A percentile compares a stretch with the other conserved stretches of the same genome.
Evolutionary conservation across 2,797 vertebrate genomes (phyloP).

Genomic region (Rhinophrynus dorsalis): DNA sequence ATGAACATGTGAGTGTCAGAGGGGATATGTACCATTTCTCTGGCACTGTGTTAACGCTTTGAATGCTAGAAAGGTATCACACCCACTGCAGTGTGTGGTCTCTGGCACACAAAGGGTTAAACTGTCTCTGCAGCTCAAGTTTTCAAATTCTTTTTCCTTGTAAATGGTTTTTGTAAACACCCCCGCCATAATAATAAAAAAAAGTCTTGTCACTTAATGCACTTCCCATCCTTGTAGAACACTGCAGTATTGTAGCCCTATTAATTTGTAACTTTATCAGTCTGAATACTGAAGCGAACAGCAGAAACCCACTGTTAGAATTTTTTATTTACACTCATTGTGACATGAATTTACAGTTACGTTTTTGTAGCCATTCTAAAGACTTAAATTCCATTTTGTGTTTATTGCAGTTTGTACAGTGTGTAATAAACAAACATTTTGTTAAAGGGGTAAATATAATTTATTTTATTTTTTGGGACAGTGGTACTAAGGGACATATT

Average conservation of each 20-base stretch:
- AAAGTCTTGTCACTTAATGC: constrained; percentile 52
- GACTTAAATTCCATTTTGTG: too few species aligned
- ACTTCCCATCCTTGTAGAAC: constrained; percentile 62
- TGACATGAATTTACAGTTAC: not conserved
- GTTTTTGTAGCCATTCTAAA: too few species aligned
- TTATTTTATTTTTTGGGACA: constrained; percentile 53
- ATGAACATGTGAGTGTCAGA: too few species aligned
- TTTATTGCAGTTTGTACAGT: too few species aligned
- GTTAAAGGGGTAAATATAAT: not conserved
- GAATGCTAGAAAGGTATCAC: too few species aligned
- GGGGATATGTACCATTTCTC: too few species aligned
- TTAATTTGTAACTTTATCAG: constrained; percentile 45
- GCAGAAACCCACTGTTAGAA: constrained; percentile 57
- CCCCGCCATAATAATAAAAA: too few species aligned
- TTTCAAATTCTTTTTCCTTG: constrained; percentile 45
- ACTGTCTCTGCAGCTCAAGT: constrained; percentile 10
- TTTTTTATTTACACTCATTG: constrained; percentile 59
- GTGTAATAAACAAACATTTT: not conserved
- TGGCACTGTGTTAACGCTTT: too few species aligned
- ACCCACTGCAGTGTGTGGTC: too few species aligned
- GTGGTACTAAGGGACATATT: constrained; percentile 80
- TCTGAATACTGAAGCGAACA: too few species aligned
- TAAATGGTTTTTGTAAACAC: too few species aligned
- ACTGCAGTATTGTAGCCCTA: constrained; percentile 67
- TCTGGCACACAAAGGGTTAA: too few species aligned